Base-by-base conservation (phyloP, 1,140 invertebrate genomes). In the Drosophila sulfurigaster region DNA sequence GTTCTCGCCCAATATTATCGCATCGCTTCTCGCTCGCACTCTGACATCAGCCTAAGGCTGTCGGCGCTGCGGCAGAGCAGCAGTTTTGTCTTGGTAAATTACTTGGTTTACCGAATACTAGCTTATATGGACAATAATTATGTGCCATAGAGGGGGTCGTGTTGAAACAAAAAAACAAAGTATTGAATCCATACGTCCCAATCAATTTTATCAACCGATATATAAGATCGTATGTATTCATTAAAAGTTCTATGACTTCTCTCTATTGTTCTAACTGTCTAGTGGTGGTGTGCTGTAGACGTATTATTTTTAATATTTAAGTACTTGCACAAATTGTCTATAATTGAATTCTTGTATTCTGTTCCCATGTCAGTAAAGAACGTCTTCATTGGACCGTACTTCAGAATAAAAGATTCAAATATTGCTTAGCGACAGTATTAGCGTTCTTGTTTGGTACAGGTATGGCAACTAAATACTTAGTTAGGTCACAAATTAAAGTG, bases 281-380 rank as follows among this genome's bases (percentile, higher is more conserved):
- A 6, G 32, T 32, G 32, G 32, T 32, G 32, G 32, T 32, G 32
- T 32, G 32, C 32, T 5, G 52, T 79, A 16, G 65, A 56, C 65
- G 73, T 54, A 70, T 46, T 51, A 20, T 74, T 64, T 2, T 70
- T 32, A 7, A 65, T 69, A 11, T 63, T 65, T 13, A 81, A 13
- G 7, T 74, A 51, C 38, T 68, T 63, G 20, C 20, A 43, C 10
- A 79, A n/a, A 43, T 75, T 49, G 35, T 60, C 28, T 10, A 78
- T n/a, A n/a, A n/a, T n/a, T 62, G 73, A 38, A 70, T 79, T 76
- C 58, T 73, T 73, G 62, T 82, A 79, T n/a, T n/a, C n/a, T n/a
- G n/a, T n/a, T n/a, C n/a, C n/a, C n/a, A 62, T 62, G 59, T 62
- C 59, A 13, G 59, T 38, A 32, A 45, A 49, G 35, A 62, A 32